Conservation (phyloP, 2,113 vertebrate genomes). For the Numida meleagris region DNA sequence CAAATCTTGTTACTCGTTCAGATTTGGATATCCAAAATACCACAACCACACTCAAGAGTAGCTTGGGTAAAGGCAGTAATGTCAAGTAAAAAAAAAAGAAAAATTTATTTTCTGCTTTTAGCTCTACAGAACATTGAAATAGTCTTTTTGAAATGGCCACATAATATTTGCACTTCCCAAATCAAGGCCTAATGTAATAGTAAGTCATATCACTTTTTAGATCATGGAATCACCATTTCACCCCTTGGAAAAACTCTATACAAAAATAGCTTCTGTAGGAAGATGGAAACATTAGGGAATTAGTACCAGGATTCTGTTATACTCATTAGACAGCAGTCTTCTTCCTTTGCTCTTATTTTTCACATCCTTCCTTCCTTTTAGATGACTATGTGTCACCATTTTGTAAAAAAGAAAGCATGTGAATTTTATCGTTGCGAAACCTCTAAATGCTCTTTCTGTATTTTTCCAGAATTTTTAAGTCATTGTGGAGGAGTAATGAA, state of each 20-base stretch:
- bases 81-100: not conserved
- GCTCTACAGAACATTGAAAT: not conserved
- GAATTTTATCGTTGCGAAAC: slow-evolving; percentile 27
- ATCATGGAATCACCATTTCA: not conserved
- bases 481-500: not conserved
- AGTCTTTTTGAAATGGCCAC: not conserved
- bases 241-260: not conserved
- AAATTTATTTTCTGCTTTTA: not conserved
- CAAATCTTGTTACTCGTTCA: not conserved
- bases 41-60: not conserved
- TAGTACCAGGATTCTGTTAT: slow-evolving; percentile 9
- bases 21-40: not conserved
- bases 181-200: not conserved
- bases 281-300: slow-evolving; percentile 11
- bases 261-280: slow-evolving; percentile 12
- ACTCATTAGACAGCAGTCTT: slow-evolving; percentile 18
- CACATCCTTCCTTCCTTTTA: slow-evolving; percentile 62
- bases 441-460: not conserved
- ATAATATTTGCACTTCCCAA: not conserved
- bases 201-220: not conserved
- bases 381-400: not conserved
- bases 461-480: slow-evolving; percentile 2
- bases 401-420: slow-evolving; percentile 10
- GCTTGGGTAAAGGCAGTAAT: not conserved
- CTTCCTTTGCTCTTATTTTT: slow-evolving; percentile 54